phyloP scores from a whole-genome alignment of 1,140 invertebrate species.

The Drosophila sp. region DNA sequence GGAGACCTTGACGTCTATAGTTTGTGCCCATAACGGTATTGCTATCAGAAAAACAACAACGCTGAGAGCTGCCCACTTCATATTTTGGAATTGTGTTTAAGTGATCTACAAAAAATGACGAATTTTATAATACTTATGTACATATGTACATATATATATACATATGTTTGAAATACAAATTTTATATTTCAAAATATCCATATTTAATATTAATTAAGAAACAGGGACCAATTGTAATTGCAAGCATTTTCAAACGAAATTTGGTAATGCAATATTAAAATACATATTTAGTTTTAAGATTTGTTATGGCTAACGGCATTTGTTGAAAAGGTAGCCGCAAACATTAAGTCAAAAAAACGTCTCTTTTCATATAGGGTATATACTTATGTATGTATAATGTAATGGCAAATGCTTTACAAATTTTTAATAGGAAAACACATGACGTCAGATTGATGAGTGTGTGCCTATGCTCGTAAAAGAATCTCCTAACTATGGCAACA shows the following conservation, averaged over 20 bases:
- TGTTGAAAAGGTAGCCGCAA: neutral
- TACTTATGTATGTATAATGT: neutral
- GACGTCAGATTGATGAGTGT: conserved; percentile 41
- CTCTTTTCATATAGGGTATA: neutral
- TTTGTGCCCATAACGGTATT: neutral
- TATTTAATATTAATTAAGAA: conserved; percentile 4
- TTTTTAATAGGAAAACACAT: conserved; percentile 34
- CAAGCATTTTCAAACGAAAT: too few species aligned
- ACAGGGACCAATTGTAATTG: too few species aligned
- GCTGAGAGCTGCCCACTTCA: neutral
- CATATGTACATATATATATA: neutral
- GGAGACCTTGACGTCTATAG: neutral
- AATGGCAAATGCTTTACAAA: neutral
- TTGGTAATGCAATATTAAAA: too few species aligned
- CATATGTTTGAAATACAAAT: neutral
- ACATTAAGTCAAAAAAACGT: neutral
- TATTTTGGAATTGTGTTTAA: neutral
- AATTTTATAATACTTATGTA: neutral
- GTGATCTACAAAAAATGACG: neutral
- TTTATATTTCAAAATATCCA: too few species aligned
- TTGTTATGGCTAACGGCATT: too few species aligned
- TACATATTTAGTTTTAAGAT: too few species aligned
- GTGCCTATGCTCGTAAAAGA: conserved; percentile 16
- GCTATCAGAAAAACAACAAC: neutral
- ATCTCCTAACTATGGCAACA: conserved; percentile 19